Evolutionary conservation across 2,797 vertebrate species (phyloP).

Genomic region (Micrastur ruficollis): DNA sequence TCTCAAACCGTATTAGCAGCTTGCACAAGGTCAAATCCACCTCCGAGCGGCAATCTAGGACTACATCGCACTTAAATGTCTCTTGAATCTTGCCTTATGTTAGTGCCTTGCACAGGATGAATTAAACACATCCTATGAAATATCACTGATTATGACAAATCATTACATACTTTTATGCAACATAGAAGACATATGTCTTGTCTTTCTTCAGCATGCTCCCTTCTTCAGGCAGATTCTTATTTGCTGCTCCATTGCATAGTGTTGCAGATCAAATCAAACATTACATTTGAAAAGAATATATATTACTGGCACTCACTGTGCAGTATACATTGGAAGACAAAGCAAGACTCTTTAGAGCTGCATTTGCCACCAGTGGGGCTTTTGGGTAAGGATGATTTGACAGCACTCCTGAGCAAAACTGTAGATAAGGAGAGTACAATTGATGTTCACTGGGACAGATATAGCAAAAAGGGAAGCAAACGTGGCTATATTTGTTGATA

Average conservation of each 20-base stretch:
- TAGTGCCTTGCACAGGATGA: neutral
- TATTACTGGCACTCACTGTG: neutral
- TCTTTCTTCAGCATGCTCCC: neutral
- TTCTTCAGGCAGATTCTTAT: neutral
- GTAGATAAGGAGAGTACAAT: neutral
- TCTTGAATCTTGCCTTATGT: neutral
- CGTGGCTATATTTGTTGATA: neutral
- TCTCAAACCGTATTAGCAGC: neutral
- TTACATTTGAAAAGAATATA: neutral
- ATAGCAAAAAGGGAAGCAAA: neutral
- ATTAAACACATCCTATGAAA: neutral
- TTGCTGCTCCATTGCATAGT: neutral
- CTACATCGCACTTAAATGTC: neutral
- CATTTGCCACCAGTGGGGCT: neutral
- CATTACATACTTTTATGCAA: neutral
- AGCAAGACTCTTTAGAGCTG: neutral
- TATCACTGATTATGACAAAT: neutral
- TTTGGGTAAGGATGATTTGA: neutral
- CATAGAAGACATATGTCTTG: rapidly evolving
- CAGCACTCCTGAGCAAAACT: neutral
- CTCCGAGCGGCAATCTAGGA: neutral
- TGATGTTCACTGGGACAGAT: neutral
- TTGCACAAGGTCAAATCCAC: neutral
- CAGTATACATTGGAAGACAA: neutral
- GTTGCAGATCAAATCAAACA: neutral